These are phyloP conservation scores for Cotesia congregata DNA, from an alignment of 2,888 invertebrate genomes.

Conservation along the genomic window DNA sequence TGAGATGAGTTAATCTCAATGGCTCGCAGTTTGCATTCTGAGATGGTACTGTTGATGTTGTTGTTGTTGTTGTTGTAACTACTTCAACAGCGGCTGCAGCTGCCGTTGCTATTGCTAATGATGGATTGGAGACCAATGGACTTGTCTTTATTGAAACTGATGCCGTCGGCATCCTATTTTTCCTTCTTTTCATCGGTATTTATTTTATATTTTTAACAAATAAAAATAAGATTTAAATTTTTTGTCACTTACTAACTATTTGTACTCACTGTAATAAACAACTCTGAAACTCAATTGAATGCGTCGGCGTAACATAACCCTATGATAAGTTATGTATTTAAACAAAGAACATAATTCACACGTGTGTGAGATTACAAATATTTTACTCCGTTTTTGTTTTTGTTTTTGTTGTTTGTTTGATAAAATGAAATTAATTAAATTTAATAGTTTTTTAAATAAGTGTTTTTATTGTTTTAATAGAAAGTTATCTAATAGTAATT, in stretches of 20 bases:
- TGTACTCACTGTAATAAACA: not conserved
- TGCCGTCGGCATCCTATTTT: not conserved
- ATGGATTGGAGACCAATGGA: not conserved
- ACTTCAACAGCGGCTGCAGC: not conserved
- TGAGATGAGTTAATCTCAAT: constrained; percentile 56
- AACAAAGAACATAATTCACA: not conserved
- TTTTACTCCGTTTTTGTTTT: not conserved
- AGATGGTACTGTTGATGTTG: not conserved
- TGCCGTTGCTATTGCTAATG: not conserved
- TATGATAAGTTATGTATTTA: no score
- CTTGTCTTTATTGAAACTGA: not conserved
- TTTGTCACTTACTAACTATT: not conserved
- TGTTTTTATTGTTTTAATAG: not conserved
- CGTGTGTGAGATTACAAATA: not conserved
- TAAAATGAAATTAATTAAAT: not conserved
- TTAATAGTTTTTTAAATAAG: not conserved
- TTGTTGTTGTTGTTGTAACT: not conserved
- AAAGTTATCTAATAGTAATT: not conserved
- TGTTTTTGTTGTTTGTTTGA: not conserved
- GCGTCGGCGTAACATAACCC: no score
- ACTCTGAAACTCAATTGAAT: no score
- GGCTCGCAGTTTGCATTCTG: constrained; percentile 54
- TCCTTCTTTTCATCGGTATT: not conserved
- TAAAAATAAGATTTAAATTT: not conserved
- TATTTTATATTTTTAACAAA: not conserved